Base-by-base conservation (phyloP, 2,113 vertebrate species). In the Cygnus atratus region DNA sequence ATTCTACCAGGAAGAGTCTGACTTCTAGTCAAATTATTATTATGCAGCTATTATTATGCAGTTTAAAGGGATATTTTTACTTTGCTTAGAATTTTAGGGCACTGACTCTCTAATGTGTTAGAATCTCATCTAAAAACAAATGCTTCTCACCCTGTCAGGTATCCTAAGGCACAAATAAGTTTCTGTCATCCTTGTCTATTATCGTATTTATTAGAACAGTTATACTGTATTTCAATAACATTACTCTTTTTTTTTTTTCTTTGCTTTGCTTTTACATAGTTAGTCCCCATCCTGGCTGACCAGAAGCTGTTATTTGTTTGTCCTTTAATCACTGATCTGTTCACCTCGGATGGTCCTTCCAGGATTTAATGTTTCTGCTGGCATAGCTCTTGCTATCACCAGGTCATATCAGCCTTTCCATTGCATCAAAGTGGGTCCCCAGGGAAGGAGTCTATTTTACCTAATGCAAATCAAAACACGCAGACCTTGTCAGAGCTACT, bases 21-120 rank as follows among this genome's bases (percentile, higher is more conserved):
- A 57, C 88, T 84, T 78, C 77, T 91, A 48, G 77, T 82, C 73
- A 93, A 88, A 75, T 81, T 88, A 81, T 74, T 94, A 46, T 86
- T 71, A 77, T 55, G 57, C 31, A 54, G 50, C 87, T 86, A 37
- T 50, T 90, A 59, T 74, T 74, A 80, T 52, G 44, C 62, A 66
- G 41, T 87, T 89, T 73, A 75, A 91, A 85, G n/a, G n/a, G 21
- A 26, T 75, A 58, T 33, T 94, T 94, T 90, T 88, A 79, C 37
- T 90, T 91, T 80, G 61, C 48, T 61, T 62, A 37, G 80, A 76
- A 44, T 82, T 91, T 7, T 20, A 59, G 50, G 63, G 62, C 2
- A 6, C 28, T 86, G 71, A 83, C 44, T 96, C 96, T 90, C 74
- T 75, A 72, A 77, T 50, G 33, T 58, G 31, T 93, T 93, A 46